Evolutionary conservation across 2,888 invertebrate genomes (phyloP), one percentile per base, ranked within the genome.

Genomic region (Lepidocyrtoides sp.): DNA sequence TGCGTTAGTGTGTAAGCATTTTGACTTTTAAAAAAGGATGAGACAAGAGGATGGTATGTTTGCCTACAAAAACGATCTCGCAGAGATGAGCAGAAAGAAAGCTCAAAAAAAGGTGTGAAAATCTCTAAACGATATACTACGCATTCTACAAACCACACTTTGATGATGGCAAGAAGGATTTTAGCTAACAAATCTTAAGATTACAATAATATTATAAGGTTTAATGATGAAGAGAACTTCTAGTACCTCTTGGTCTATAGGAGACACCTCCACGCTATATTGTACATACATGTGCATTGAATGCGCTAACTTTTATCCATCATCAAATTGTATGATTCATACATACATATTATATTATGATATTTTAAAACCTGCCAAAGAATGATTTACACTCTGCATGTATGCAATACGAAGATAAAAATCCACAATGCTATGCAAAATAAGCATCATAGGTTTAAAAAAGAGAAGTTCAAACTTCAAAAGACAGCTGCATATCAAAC

Each of bases 61-160:
- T 26, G 8, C 51, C 1, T 51, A 26, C 44, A 29, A 41, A 41
- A 41, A 72, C 20, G 51, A 51, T 77, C n/a, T 26, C 20, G 7
- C 20, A 69, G 44, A 44, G 44, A 44, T n/a, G 32, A 77, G 51
- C 8, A 57, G 12, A 66, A 83, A 54, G 84, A 85, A 85, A 85
- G 84, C 84, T 77, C 0, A 14, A 44, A 75, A 82, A 36, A 86
- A 86, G 86, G 86, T 86, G 86, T 86, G 86, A 86, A 86, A 86
- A 86, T 86, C 54, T 86, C 20, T 66, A 23, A 32, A 85, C 48
- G 17, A 17, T 23, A 72, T 41, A 41, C 8, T 57, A 26, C 41
- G 3, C 36, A 72, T 44, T 41, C 12, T 5, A 26, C 66, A n/a
- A n/a, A 66, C n/a, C 5, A n/a, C 14, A 7, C 3, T 20, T n/a